Percentiles rank a stretch among this genome's conserved stretches.
Evolutionary conservation across 2,113 vertebrate genomes (phyloP).

Genomic region (Manacus vitellinus): DNA sequence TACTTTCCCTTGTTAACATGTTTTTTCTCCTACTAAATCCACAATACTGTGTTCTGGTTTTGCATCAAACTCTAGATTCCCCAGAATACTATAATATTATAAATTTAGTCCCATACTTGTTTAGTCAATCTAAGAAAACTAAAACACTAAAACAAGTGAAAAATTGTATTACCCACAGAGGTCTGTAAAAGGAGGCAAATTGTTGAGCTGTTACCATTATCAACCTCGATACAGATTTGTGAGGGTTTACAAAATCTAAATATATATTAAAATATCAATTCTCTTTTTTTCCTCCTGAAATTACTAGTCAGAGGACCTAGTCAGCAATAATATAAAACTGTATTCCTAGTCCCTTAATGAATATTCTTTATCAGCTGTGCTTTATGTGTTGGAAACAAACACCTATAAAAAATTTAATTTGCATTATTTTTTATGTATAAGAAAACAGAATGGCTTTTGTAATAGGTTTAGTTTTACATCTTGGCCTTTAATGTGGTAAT

Average conservation of each 20-base stretch:
- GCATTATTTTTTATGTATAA: conserved; percentile 39
- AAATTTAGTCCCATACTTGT: not conserved
- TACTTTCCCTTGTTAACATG: not conserved
- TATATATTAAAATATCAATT: not conserved
- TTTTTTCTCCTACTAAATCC: not conserved
- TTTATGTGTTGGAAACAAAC: conserved; percentile 27
- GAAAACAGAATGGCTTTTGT: not conserved
- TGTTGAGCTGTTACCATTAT: not conserved
- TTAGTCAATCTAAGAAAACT: not conserved
- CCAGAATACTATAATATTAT: not conserved
- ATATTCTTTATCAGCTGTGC: conserved; percentile 31
- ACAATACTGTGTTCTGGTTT: not conserved
- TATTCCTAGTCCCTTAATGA: not conserved
- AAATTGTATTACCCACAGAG: not conserved
- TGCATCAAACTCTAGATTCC: not conserved
- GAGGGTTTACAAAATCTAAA: not conserved
- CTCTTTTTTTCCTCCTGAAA: not conserved
- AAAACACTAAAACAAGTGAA: not conserved
- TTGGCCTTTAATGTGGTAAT: conserved; percentile 40
- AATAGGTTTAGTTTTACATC: not conserved
- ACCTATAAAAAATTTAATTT: conserved; percentile 33
- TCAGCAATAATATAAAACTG: not conserved
- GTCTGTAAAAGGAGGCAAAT: not conserved
- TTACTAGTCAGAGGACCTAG: not conserved
- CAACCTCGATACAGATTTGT: not conserved